Evolutionary conservation across 2,797 vertebrate species (phyloP), one percentile per base, ranked within the genome.

Genomic region (Siniperca scherzeri): DNA sequence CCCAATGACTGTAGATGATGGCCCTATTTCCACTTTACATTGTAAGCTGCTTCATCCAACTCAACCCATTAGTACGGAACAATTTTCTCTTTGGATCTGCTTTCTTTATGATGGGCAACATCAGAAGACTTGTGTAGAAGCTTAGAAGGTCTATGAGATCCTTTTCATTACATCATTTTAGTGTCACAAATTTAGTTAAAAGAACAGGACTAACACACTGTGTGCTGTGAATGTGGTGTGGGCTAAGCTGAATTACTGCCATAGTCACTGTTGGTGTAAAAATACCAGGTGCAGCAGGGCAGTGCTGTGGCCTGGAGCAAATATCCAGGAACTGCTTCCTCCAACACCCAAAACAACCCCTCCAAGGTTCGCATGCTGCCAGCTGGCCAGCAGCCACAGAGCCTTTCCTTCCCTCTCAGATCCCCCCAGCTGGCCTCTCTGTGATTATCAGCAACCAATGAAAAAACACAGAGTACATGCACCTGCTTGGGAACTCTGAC

Each of bases 261-360:
- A 88, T 72, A 73, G 79, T 83, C 80, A 59, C 65, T 82, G 83
- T 74, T 88, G 69, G 83, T 89, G 80, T 87, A 81, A 86, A 91
- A 91, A 87, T 88, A 89, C 86, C 82, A 92, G 90, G 88, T 92
- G 87, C 80, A 85, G 65, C 27, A 46, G 76, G 77, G 81, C 84
- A 71, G 56, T 25, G 60, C 81, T 55, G 72, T 44, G 74, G 81
- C 77, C 81, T 59, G 33, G 59, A 83, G 81, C 53, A 77, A 48
- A 83, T 81, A 86, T 84, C 48, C 85, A 87, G 80, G 79, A 81
- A 86, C 77, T 86, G 77, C 79, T 72, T 48, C 74, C 81, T 79
- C 80, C 83, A 82, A 84, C 88, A 88, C 84, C 87, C 89, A 78
- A 86, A 90, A 87, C 84, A 86, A 85, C 50, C 70, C 71, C 74